Conservation (phyloP, 2,888 invertebrate species). For the Formica aserva region DNA sequence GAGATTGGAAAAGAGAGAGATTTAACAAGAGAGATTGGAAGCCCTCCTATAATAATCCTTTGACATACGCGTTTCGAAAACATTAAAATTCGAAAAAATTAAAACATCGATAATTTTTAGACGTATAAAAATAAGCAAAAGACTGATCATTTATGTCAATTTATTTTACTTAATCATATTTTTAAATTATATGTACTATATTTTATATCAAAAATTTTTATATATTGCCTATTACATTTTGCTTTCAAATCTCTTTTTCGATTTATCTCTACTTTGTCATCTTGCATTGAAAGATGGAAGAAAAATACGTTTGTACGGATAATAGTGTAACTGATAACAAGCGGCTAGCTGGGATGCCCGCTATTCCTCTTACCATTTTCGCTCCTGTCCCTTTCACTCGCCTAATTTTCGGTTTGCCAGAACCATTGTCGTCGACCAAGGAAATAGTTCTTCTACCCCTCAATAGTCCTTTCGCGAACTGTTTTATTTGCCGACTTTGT, state of each 20-base stretch:
- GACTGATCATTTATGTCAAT: not conserved
- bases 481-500: slow-evolving; percentile 22
- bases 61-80: not conserved
- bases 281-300: not conserved
- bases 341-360: slow-evolving; percentile 81
- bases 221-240: not conserved
- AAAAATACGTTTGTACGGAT: slow-evolving; percentile 71
- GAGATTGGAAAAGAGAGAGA: not conserved
- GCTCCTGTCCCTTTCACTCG: slow-evolving; percentile 76
- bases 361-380: slow-evolving; percentile 72
- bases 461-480: slow-evolving; percentile 47
- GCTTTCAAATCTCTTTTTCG: not conserved
- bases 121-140: not conserved
- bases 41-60: not conserved
- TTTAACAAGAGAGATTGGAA: not conserved
- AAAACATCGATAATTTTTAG: not conserved
- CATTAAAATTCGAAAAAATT: not conserved
- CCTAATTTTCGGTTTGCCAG: slow-evolving; percentile 84
- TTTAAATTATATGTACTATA: not conserved
- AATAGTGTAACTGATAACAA: slow-evolving; percentile 85
- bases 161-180: not conserved
- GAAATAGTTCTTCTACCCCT: slow-evolving; percentile 61
- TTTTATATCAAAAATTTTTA: not conserved
- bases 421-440: slow-evolving; percentile 78
- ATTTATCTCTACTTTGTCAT: not conserved